Conservation (phyloP, 2,113 vertebrate genomes). For the Bostrychus sinensis region DNA sequence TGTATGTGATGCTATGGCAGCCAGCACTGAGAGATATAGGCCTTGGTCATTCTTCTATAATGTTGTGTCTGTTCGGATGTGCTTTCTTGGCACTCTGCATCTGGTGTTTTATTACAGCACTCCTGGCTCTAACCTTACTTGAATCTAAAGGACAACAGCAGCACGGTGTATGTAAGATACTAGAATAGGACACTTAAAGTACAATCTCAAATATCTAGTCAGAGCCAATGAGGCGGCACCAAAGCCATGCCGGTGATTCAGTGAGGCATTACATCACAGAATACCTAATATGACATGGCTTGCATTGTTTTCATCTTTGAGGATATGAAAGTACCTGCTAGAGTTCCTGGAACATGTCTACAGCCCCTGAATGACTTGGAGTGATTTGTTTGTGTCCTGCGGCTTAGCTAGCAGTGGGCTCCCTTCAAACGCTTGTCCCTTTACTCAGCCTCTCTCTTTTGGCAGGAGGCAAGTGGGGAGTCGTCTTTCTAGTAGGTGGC, state of each 20-base stretch:
- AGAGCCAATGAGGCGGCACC: conserved; percentile 35
- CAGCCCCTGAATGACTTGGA: conserved; percentile 39
- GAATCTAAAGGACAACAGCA: conserved; percentile 30
- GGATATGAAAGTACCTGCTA: not conserved
- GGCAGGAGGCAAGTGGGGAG: conserved; percentile 55
- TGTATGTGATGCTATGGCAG: conserved; percentile 20
- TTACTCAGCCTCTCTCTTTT: conserved; percentile 45
- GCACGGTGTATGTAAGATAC: conserved; percentile 23
- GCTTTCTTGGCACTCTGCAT: not conserved
- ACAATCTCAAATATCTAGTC: conserved; percentile 1
- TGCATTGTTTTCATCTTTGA: conserved; percentile 31
- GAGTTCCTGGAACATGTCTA: conserved; percentile 24
- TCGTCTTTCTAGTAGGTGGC: conserved; percentile 64
- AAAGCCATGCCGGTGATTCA: conserved; percentile 14
- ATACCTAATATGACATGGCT: conserved; percentile 32
- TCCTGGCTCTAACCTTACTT: conserved; percentile 18
- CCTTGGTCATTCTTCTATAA: conserved; percentile 3
- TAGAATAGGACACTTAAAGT: conserved; percentile 17
- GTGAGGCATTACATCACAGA: conserved; percentile 44
- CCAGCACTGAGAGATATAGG: conserved; percentile 9
- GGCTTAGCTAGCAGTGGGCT: conserved; percentile 17
- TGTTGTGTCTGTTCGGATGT: conserved; percentile 19
- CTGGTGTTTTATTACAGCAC: conserved; percentile 14
- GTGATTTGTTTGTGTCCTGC: conserved; percentile 22
- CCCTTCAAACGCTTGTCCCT: conserved; percentile 62